phyloP scores from a whole-genome alignment of 2,797 vertebrate genomes.

The Loriculus beryllinus region DNA sequence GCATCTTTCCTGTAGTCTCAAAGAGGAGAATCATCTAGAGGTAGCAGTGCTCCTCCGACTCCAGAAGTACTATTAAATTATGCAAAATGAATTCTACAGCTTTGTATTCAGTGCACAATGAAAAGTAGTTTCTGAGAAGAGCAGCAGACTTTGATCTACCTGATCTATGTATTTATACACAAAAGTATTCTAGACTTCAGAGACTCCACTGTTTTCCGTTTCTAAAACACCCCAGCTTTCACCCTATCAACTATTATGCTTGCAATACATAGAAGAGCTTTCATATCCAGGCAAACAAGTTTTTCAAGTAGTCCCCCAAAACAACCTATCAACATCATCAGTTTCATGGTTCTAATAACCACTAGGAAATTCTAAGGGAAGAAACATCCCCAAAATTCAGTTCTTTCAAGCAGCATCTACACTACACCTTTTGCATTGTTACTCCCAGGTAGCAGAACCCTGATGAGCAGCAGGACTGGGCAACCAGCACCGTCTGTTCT shows the following conservation, averaged over 20 bases:
- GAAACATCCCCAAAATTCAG: not conserved
- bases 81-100: not conserved
- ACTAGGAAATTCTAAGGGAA: not conserved
- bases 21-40: not conserved
- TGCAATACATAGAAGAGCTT: not conserved
- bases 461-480: not conserved
- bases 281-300: not conserved
- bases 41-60: not conserved
- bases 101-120: rapidly evolving
- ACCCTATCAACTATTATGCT: not conserved
- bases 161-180: rapidly evolving
- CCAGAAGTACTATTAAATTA: not conserved
- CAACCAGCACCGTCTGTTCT: not conserved
- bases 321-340: not conserved
- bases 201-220: not conserved
- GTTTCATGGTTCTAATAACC: not conserved
- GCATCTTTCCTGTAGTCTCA: not conserved
- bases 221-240: not conserved
- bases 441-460: not conserved
- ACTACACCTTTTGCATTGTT: not conserved
- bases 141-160: not conserved
- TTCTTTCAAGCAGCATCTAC: not conserved
- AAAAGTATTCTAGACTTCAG: not conserved
- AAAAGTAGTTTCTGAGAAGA: not conserved
- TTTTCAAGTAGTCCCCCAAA: not conserved